Percentiles rank a stretch among this genome's conserved stretches.
These are phyloP conservation scores for Ornithorhynchus anatinus DNA, from an alignment of 2,113 vertebrate species.

Conservation along the genomic window DNA sequence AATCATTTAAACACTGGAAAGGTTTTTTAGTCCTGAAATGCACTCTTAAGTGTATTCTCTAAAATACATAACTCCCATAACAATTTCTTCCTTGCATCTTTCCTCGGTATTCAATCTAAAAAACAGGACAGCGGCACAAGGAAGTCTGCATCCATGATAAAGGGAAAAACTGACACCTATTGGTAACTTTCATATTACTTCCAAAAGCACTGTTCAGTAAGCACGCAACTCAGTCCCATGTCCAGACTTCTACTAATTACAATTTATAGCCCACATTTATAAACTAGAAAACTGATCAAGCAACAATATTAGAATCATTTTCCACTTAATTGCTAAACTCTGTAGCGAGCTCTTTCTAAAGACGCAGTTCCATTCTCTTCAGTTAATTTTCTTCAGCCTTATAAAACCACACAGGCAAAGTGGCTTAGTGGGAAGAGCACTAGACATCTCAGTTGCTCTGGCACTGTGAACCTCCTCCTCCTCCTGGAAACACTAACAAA, in stretches of 20 bases:
- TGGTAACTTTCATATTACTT: constrained; percentile 60
- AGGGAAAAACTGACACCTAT: constrained; percentile 68
- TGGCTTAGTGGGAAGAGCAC: too few relatives aligned
- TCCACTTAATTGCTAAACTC: neutral
- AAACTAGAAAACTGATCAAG: neutral
- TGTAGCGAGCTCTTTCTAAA: neutral
- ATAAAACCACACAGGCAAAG: neutral
- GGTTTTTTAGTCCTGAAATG: neutral
- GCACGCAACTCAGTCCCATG: too few relatives aligned
- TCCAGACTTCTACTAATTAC: neutral
- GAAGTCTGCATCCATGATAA: neutral
- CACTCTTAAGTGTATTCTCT: neutral
- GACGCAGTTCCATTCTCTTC: neutral
- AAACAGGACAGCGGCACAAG: neutral
- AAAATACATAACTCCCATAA: neutral
- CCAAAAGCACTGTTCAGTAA: neutral
- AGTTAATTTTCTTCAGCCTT: neutral
- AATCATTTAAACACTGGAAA: neutral
- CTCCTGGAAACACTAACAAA: too few relatives aligned
- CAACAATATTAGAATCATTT: neutral
- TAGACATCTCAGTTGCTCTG: too few relatives aligned
- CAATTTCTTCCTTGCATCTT: neutral
- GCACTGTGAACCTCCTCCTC: too few relatives aligned
- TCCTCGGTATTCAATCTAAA: neutral
- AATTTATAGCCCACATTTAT: neutral